phyloP scores from a whole-genome alignment of 1,140 invertebrate genomes.

The Polypedilum pembai region DNA sequence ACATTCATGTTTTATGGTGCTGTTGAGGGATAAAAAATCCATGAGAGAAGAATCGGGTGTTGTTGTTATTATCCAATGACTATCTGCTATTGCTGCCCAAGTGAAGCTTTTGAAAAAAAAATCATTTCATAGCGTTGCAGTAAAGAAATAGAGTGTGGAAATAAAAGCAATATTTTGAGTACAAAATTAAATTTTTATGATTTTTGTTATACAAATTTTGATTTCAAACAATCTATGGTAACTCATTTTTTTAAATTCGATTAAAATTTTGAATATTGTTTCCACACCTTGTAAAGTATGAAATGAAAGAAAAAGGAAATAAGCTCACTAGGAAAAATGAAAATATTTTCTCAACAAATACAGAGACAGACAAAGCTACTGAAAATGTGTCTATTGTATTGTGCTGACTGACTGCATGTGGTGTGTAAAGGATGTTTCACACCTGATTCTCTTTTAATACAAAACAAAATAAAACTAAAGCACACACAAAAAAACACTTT shows the following conservation, averaged over 20 bases:
- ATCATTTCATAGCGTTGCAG: background rate
- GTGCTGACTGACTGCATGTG: background rate
- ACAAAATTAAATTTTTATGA: slow-evolving; percentile 1
- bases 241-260: no score
- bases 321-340: background rate
- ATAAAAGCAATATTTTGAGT: slow-evolving; percentile 9
- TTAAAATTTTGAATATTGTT: no score
- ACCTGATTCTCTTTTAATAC: background rate
- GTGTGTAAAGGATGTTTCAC: background rate
- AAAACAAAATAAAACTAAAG: background rate
- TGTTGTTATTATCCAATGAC: background rate
- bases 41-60: background rate
- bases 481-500: background rate
- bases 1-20: background rate
- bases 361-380: background rate
- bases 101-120: background rate
- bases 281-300: no score
- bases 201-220: no score
- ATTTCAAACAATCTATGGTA: no score
- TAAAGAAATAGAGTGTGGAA: background rate
- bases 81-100: background rate
- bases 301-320: background rate
- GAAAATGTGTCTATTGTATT: background rate
- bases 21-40: background rate
- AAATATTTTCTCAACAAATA: slow-evolving; percentile 13